These are phyloP conservation scores for Strigamia crassipes DNA, from an alignment of 2,888 invertebrate genomes.

Conservation along the genomic window DNA sequence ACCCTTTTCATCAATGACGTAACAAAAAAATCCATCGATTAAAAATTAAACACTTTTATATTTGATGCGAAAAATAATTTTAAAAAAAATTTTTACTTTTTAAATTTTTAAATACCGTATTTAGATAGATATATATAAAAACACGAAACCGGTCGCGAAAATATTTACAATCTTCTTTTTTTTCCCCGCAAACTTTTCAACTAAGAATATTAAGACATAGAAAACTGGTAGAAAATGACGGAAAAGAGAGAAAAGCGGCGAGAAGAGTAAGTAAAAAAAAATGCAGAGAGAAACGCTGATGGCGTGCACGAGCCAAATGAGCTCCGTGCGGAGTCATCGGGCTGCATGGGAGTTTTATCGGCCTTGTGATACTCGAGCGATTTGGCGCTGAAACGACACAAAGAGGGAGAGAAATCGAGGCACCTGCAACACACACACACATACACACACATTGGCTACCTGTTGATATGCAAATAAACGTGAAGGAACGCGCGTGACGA, in stretches of 20 bases:
- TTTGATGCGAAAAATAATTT: not conserved
- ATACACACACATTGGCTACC: constrained; percentile 21
- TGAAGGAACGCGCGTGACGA: constrained; percentile 26
- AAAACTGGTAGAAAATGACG: not conserved
- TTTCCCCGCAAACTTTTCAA: not conserved
- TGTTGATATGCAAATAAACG: constrained; percentile 30
- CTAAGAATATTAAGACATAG: not conserved
- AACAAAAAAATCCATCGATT: constrained; percentile 1
- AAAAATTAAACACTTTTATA: constrained; percentile 5
- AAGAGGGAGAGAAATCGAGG: constrained; percentile 21
- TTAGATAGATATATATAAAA: too few species aligned
- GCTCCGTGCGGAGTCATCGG: constrained; percentile 30
- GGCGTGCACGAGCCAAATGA: constrained; percentile 18
- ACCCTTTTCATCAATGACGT: constrained; percentile 34
- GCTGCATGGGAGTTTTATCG: constrained; percentile 27
- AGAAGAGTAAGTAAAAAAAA: too few species aligned
- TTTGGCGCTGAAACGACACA: constrained; percentile 30
- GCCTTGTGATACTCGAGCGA: constrained; percentile 18
- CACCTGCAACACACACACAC: constrained; percentile 24
- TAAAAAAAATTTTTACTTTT: too few species aligned
- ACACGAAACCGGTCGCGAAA: not conserved
- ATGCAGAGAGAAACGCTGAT: not conserved
- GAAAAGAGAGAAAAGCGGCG: too few species aligned
- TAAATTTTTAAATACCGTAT: too few species aligned
- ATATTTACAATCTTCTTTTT: not conserved